Evolutionary conservation across 1,140 invertebrate genomes (phyloP), one percentile per base, ranked within the genome.

Genomic region (Cydia fagiglandana): DNA sequence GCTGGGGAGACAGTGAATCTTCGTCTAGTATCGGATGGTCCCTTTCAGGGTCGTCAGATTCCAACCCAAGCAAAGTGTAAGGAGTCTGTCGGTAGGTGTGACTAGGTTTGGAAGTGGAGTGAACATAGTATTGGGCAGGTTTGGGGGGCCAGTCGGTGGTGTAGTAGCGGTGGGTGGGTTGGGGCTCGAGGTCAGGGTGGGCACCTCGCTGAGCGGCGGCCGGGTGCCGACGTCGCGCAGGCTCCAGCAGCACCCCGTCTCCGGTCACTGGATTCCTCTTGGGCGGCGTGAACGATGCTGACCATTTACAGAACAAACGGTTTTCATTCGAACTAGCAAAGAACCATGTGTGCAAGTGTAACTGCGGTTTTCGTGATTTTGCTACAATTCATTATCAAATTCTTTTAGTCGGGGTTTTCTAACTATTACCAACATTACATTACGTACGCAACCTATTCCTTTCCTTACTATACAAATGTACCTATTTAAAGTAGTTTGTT

Each of bases 221-320:
- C 61, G 90, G 88, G 78, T 91, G 88, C 79, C 90, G 87, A 78
- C 92, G 86, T 38, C 87, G 85, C 82, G 78, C 85, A 81, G 86
- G 88, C 79, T 88, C 86, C 83, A 92, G 79, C 75, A 75, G 74
- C 77, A 93, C 90, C 77, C 93, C 93, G 79, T 92, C 91, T 77
- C 93, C 93, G 74, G 93, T 93, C 82, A 93, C 92, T 75, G 92
- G 93, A 82, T 93, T 93, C 86, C 93, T 91, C 89, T 87, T 90
- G 88, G 91, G 91, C 86, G 89, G 91, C 81, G 83, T 83, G 87
- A 88, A 90, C 79, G 84, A 84, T 81, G 86, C 89, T 92, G 88
- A 90, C 85, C 89, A 91, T 89, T 88, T 77, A 88, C 86, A 91
- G 88, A 91, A 92, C 80, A 90, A 86, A 84, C 83, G 84, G 82